These are phyloP conservation scores for Siphamia tubifer DNA, from an alignment of 2,113 vertebrate genomes.

Conservation along the genomic window DNA sequence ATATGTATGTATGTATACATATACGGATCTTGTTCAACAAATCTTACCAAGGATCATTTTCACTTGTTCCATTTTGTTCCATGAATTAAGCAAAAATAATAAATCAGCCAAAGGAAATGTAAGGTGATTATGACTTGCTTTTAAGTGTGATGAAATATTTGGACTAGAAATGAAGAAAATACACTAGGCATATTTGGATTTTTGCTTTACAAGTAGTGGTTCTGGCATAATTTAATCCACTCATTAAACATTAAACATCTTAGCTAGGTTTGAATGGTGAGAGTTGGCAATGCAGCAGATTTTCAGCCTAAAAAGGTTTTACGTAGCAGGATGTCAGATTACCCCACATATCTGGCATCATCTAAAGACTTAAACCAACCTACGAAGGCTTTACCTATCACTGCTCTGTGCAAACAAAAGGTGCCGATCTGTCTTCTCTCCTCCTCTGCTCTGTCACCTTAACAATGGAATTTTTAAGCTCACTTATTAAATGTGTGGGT, in stretches of 20 bases:
- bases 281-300: neutral
- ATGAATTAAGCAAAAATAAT: too few species aligned
- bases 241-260: neutral
- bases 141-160: too few species aligned
- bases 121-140: too few species aligned
- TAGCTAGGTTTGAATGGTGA: neutral
- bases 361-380: neutral
- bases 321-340: neutral
- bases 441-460: constrained; percentile 45
- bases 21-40: too few species aligned
- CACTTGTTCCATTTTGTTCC: too few species aligned
- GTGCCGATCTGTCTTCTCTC: constrained; percentile 11
- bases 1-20: too few species aligned
- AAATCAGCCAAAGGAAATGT: too few species aligned
- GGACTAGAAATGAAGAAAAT: too few species aligned
- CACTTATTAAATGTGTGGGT: constrained; percentile 51
- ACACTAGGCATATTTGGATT: too few species aligned
- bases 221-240: too few species aligned
- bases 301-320: neutral
- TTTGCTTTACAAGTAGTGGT: neutral
- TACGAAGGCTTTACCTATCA: constrained; percentile 38
- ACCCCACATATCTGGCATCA: constrained; percentile 9
- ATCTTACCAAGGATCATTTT: too few species aligned
- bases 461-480: constrained; percentile 35
- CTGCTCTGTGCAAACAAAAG: constrained; percentile 18